Percentiles rank a stretch among this genome's conserved stretches.
Evolutionary conservation across 2,888 invertebrate species (phyloP).

Genomic region (Dromius quadrimaculatus): DNA sequence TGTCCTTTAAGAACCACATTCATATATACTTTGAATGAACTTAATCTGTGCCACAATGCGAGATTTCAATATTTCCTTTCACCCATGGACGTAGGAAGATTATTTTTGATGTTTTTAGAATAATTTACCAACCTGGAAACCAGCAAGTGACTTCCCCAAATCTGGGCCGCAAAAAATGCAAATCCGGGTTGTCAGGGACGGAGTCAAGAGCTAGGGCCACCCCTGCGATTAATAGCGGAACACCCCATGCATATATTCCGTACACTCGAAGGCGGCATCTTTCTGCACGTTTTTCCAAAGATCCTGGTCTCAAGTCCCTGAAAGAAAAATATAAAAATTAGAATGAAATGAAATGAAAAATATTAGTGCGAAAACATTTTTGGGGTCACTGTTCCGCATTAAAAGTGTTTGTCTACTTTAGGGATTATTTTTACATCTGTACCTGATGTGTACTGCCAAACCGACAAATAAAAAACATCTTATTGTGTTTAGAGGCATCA

Average conservation of each 20-base stretch:
- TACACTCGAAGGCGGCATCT: constrained; percentile 82
- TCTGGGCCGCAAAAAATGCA: constrained; percentile 78
- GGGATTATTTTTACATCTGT: constrained; percentile 6
- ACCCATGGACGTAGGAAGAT: background rate
- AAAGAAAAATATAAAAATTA: background rate
- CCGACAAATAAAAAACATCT: background rate
- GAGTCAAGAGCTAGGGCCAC: constrained; percentile 81
- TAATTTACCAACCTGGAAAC: constrained; percentile 78
- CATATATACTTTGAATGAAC: background rate
- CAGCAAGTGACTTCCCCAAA: constrained; percentile 85
- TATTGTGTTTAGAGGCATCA: background rate
- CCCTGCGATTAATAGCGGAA: constrained; percentile 81
- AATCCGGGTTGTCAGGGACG: constrained; percentile 71
- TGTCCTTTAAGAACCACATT: constrained; percentile 5
- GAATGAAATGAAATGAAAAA: background rate
- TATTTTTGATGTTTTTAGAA: background rate
- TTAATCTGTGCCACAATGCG: background rate
- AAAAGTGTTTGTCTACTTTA: background rate
- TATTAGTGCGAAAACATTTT: background rate
- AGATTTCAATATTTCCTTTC: background rate
- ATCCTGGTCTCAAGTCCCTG: constrained; percentile 87
- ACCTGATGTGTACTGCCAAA: constrained; percentile 6
- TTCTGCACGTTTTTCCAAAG: constrained; percentile 88
- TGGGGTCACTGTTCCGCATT: background rate
- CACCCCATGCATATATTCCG: constrained; percentile 88